Evolutionary conservation across 2,113 vertebrate species (phyloP).

Genomic region (Heterocephalus glaber): DNA sequence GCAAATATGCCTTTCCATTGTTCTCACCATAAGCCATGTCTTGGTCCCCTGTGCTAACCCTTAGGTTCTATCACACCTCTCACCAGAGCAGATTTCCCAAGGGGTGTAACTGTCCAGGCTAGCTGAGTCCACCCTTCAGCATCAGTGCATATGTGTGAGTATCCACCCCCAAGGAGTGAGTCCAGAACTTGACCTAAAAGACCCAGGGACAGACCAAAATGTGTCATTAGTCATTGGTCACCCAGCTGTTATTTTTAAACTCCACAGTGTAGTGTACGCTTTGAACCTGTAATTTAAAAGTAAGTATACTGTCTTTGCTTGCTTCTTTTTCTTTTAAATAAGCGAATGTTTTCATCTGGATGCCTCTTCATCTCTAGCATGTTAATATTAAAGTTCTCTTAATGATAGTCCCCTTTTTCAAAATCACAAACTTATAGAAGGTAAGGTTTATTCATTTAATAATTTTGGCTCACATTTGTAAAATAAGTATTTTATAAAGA

Average conservation of each 20-base stretch:
- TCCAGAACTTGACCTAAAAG: conserved; percentile 46
- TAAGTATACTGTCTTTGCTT: conserved; percentile 86
- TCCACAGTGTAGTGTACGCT: conserved; percentile 84
- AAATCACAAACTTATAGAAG: conserved; percentile 85
- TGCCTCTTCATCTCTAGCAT: conserved; percentile 78
- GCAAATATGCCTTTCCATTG: conserved; percentile 62
- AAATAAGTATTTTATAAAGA: conserved; percentile 84
- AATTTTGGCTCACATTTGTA: conserved; percentile 84
- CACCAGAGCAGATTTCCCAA: conserved; percentile 31
- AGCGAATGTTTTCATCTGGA: conserved; percentile 74
- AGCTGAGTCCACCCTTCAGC: conserved; percentile 38
- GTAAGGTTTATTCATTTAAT: conserved; percentile 87
- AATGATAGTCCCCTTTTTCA: conserved; percentile 84
- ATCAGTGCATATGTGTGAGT: conserved; percentile 79
- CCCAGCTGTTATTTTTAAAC: conserved; percentile 85
- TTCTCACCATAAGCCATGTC: conserved; percentile 47
- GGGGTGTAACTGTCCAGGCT: conserved; percentile 35
- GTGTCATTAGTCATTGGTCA: conserved; percentile 79
- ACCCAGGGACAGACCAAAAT: conserved; percentile 67
- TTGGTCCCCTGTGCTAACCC: conserved; percentile 49
- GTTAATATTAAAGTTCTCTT: conserved; percentile 81
- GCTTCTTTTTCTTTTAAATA: conserved; percentile 74
- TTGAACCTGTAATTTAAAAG: conserved; percentile 87
- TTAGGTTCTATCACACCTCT: conserved; percentile 22
- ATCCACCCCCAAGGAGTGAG: conserved; percentile 66